Evolutionary conservation across 1,140 invertebrate species (phyloP).

Genomic region (Gryon sp.): DNA sequence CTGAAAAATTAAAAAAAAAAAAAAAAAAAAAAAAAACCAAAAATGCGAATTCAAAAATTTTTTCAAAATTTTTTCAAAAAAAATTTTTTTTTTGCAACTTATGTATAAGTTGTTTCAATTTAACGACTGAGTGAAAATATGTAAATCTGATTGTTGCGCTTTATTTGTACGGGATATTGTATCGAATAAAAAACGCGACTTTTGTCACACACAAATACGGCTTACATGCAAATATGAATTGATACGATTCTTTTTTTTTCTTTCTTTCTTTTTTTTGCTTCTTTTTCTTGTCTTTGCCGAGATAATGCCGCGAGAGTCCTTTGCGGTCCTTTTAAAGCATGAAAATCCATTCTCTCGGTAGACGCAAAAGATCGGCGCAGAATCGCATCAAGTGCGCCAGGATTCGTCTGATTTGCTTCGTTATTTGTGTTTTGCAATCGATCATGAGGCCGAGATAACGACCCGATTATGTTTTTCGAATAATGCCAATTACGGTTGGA

Average conservation of each 20-base stretch:
- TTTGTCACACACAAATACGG: conserved; percentile 24
- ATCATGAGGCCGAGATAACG: conserved; percentile 71
- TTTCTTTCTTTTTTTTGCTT: too few species aligned
- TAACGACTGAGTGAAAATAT: too few species aligned
- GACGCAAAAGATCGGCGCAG: conserved; percentile 13
- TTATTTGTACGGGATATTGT: too few species aligned
- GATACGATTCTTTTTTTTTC: conserved; percentile 6
- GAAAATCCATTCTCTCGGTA: conserved; percentile 29
- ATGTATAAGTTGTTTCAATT: too few species aligned
- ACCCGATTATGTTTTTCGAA: conserved; percentile 70
- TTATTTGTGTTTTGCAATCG: conserved; percentile 65
- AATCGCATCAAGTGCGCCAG: conserved; percentile 17
- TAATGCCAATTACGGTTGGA: conserved; percentile 71
- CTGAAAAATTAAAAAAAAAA: too few species aligned
- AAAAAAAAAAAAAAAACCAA: too few species aligned
- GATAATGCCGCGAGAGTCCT: conserved; percentile 6
- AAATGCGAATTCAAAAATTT: too few species aligned
- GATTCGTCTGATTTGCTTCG: conserved; percentile 68
- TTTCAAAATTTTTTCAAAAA: too few species aligned
- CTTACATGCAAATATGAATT: conserved; percentile 39
- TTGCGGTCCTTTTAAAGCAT: conserved; percentile 36
- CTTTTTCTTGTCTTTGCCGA: background rate
- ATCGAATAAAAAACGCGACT: too few species aligned
- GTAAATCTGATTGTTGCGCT: too few species aligned
- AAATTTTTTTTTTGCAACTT: too few species aligned